Percentiles rank a stretch among this genome's conserved stretches.
Conservation (phyloP, 2,797 vertebrate species). For the Phoxinus dragarum region DNA sequence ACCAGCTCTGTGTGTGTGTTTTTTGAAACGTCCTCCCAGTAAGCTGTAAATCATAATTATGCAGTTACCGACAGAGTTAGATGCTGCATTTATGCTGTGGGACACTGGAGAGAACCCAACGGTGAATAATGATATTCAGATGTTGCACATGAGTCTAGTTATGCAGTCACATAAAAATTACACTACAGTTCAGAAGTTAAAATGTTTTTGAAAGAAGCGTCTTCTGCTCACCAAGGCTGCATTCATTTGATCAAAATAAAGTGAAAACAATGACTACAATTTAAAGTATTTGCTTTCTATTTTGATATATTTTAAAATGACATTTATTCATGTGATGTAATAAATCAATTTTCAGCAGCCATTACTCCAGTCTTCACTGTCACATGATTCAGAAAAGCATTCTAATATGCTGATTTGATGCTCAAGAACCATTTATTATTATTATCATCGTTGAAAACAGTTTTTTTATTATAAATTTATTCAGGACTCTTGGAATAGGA, state of each 20-base stretch:
- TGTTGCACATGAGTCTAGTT: conserved; percentile 16
- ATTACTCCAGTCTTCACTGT: background rate
- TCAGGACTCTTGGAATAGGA: background rate
- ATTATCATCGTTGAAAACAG: background rate
- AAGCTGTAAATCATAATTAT: conserved; percentile 39
- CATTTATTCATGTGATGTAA: background rate
- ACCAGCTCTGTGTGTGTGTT: conserved; percentile 20
- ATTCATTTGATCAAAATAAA: background rate
- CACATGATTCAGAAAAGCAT: background rate
- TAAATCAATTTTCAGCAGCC: background rate
- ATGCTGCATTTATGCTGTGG: conserved; percentile 21
- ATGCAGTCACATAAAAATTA: background rate
- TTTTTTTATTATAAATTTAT: too few relatives aligned
- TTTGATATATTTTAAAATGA: background rate
- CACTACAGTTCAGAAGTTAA: background rate
- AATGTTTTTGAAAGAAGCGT: conserved; percentile 8
- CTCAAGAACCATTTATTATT: background rate
- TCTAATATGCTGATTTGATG: background rate
- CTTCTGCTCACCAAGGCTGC: background rate
- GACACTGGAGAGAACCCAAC: background rate
- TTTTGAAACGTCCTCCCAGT: conserved; percentile 12
- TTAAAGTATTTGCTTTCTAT: background rate
- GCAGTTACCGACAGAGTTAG: conserved; percentile 39
- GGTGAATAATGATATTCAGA: conserved; percentile 28
- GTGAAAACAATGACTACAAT: background rate